These are phyloP conservation scores for Entomobrya proxima DNA, from an alignment of 2,888 invertebrate genomes.

Conservation along the genomic window DNA sequence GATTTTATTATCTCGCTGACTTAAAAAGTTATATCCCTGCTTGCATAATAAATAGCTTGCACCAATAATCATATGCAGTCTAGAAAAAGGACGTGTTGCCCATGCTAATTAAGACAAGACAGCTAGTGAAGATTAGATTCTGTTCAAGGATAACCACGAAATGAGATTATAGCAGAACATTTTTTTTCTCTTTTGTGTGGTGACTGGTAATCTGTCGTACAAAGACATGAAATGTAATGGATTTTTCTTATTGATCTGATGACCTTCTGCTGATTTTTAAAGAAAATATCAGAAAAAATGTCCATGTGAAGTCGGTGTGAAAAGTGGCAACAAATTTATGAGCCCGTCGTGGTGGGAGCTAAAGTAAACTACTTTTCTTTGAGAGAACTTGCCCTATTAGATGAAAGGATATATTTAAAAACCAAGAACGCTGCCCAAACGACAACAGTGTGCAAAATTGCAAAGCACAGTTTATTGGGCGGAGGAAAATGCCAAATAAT, in stretches of 20 bases:
- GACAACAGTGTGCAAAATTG: neutral
- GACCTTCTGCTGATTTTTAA: too few species aligned
- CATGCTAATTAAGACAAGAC: neutral
- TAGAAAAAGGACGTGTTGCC: constrained; percentile 12
- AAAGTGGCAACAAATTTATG: constrained; percentile 45
- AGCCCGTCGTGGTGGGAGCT: constrained; percentile 43
- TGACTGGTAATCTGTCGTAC: neutral
- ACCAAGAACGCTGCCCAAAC: too few species aligned
- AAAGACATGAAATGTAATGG: neutral
- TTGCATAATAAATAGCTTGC: neutral
- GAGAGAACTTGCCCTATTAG: too few species aligned
- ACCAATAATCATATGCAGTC: neutral
- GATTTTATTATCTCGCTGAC: neutral
- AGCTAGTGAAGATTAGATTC: neutral
- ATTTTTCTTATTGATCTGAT: neutral
- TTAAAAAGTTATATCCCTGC: neutral
- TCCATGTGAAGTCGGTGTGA: neutral
- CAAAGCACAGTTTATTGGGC: neutral
- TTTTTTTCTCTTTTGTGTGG: neutral
- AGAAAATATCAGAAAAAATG: neutral
- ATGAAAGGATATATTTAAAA: too few species aligned
- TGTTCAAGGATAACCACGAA: too few species aligned
- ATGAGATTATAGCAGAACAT: neutral
- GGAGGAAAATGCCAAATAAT: neutral
- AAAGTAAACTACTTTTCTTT: constrained; percentile 28